Evolutionary conservation across 1,140 invertebrate genomes (phyloP).

Genomic region (Eurosta solidaginis): DNA sequence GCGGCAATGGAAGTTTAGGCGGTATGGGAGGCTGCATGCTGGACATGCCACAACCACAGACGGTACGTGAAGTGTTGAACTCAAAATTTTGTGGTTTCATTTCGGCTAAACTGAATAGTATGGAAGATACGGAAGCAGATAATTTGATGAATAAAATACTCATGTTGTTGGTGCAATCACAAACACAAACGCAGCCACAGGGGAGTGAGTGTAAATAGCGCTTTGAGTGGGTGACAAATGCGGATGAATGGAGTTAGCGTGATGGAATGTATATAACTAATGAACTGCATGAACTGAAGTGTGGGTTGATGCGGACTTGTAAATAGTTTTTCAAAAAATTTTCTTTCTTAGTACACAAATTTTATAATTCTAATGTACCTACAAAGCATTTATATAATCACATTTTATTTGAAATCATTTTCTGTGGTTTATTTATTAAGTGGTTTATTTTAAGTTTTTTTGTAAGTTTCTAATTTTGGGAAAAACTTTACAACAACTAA

Average conservation of each 20-base stretch:
- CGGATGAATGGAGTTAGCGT: neutral
- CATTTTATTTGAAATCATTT: no score
- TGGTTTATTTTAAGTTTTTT: no score
- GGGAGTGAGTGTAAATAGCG: constrained; percentile 15
- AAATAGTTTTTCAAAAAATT: no score
- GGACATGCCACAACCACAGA: constrained; percentile 51
- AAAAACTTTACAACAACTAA: no score
- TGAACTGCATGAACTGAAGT: neutral
- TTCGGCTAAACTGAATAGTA: constrained; percentile 55
- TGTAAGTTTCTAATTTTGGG: no score
- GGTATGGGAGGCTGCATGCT: constrained; percentile 35
- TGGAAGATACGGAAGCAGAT: constrained; percentile 56
- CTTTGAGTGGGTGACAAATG: constrained; percentile 15
- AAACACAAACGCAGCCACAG: constrained; percentile 33
- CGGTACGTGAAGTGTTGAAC: constrained; percentile 54
- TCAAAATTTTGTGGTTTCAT: constrained; percentile 57
- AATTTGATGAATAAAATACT: constrained; percentile 58
- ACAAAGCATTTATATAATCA: no score
- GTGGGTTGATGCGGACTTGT: neutral
- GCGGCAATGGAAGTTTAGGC: constrained; percentile 29
- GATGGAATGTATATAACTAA: neutral
- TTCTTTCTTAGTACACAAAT: no score
- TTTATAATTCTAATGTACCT: no score
- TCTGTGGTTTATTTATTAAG: no score
- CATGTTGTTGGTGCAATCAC: constrained; percentile 53